Conservation (phyloP, 2,888 invertebrate genomes). For the Clepsis dumicolana region DNA sequence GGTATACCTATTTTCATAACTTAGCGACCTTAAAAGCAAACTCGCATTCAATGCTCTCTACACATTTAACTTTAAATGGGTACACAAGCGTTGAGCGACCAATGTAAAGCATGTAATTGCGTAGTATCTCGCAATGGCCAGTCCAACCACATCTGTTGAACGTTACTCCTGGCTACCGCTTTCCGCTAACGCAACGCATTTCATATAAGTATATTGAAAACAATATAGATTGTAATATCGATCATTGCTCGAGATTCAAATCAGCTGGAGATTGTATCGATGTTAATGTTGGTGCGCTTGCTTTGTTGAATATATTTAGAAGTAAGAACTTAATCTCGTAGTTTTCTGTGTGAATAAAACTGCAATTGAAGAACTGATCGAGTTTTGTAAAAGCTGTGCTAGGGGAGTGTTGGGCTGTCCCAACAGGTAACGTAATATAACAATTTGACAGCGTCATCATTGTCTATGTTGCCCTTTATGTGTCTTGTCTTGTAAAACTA, state of each 20-base stretch:
- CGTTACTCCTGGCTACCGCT: slow-evolving; percentile 36
- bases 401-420: too few species aligned
- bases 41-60: slow-evolving; percentile 17
- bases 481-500: too few species aligned
- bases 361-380: background rate
- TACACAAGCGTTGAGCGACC: slow-evolving; percentile 9
- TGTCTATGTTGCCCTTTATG: too few species aligned
- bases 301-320: background rate
- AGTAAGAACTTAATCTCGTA: background rate
- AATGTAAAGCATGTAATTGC: slow-evolving; percentile 26
- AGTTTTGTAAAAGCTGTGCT: too few species aligned
- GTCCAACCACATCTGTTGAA: slow-evolving; percentile 22
- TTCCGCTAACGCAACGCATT: slow-evolving; percentile 40
- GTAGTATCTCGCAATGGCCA: background rate
- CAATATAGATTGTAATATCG: slow-evolving; percentile 36
- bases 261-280: slow-evolving; percentile 36
- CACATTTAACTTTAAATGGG: background rate
- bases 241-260: slow-evolving; percentile 30
- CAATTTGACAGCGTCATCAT: too few species aligned
- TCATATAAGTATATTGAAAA: slow-evolving; percentile 33
- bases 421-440: too few species aligned
- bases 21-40: slow-evolving; percentile 1
- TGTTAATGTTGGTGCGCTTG: slow-evolving; percentile 10
- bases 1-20: slow-evolving; percentile 10
- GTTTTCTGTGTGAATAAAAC: background rate